phyloP scores from a whole-genome alignment of 2,113 vertebrate genomes.

The Semnornis frantzii region DNA sequence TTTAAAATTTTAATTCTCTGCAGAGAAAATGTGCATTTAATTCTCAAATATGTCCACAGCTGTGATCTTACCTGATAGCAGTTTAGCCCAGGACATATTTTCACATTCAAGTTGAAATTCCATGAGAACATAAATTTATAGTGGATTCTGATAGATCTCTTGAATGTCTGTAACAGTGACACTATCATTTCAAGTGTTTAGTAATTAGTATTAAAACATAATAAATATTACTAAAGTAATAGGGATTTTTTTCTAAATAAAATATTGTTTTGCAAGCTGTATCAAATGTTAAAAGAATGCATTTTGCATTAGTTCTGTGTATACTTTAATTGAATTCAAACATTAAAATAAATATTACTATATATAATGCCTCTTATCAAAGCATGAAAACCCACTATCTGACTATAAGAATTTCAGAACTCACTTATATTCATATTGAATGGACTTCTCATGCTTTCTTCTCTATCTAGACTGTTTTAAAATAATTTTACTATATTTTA shows the following conservation, averaged over 20 bases:
- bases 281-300: conserved; percentile 69
- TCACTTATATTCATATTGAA: conserved; percentile 77
- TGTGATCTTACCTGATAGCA: not conserved
- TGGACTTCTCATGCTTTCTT: conserved; percentile 76
- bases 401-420: conserved; percentile 77
- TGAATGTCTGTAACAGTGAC: not conserved
- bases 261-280: conserved; percentile 65
- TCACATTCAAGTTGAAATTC: not conserved
- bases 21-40: not conserved
- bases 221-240: conserved; percentile 56
- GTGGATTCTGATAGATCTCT: conserved; percentile 7
- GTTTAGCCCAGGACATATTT: not conserved
- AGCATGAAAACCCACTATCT: conserved; percentile 73
- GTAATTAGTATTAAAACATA: conserved; percentile 72
- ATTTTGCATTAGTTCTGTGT: conserved; percentile 70
- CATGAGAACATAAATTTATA: not conserved
- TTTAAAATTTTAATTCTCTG: not conserved
- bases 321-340: conserved; percentile 78
- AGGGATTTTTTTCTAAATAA: conserved; percentile 19
- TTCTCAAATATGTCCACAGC: not conserved
- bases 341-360: conserved; percentile 77
- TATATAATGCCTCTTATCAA: conserved; percentile 78
- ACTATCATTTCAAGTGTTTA: conserved; percentile 25
- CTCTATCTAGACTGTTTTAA: conserved; percentile 74
- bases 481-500: conserved; percentile 82